Conservation (phyloP, 2,888 invertebrate species). For the Zonitis immaculata region DNA sequence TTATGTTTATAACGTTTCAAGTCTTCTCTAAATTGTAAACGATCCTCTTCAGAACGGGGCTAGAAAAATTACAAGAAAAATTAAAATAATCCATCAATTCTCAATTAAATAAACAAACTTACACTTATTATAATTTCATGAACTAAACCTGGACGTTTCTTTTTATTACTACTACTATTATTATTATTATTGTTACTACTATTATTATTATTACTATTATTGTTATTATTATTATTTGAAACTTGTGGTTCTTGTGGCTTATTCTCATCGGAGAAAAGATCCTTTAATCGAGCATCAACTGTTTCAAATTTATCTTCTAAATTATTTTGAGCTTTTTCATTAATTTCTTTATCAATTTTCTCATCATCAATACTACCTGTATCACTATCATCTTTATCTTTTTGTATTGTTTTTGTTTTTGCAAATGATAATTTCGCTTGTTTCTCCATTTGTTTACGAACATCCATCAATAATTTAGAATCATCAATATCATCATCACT, state of each 20-base stretch:
- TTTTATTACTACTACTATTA: constrained; percentile 35
- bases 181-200: no score
- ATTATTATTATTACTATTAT: no score
- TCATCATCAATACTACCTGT: constrained; percentile 31
- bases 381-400: constrained; percentile 34
- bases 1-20: constrained; percentile 72
- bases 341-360: constrained; percentile 35
- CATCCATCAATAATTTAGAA: constrained; percentile 41
- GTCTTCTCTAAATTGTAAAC: constrained; percentile 62
- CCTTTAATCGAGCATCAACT: not conserved
- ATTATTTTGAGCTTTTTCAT: constrained; percentile 13
- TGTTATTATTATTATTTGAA: not conserved
- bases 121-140: constrained; percentile 64
- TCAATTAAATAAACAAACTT: constrained; percentile 40
- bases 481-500: constrained; percentile 49
- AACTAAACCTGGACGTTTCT: constrained; percentile 54
- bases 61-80: constrained; percentile 44
- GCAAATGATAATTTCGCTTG: constrained; percentile 24
- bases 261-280: not conserved
- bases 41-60: constrained; percentile 79
- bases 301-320: not conserved
- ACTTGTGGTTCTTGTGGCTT: not conserved
- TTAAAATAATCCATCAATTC: not conserved
- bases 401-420: constrained; percentile 5
- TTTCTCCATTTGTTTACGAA: constrained; percentile 39